Evolutionary conservation across 2,888 invertebrate species (phyloP).

Genomic region (Chydorus sphaericus): DNA sequence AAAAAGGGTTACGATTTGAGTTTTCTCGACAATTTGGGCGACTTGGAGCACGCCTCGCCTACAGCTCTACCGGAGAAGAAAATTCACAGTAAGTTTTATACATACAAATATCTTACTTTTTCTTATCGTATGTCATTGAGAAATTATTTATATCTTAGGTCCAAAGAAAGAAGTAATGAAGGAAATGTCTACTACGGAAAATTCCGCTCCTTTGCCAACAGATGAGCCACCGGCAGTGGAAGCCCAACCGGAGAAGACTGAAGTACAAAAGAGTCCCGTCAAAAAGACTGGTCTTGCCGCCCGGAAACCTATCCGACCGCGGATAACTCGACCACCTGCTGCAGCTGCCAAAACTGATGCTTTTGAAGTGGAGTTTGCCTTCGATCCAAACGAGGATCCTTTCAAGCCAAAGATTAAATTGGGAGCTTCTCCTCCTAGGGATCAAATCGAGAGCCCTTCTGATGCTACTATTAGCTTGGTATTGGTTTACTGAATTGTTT

Average conservation of each 20-base stretch:
- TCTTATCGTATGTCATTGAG: too few relatives aligned
- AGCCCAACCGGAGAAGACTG: background rate
- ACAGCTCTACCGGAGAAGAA: too few relatives aligned
- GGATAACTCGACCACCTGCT: background rate
- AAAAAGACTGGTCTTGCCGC: background rate
- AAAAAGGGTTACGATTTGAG: constrained; percentile 16
- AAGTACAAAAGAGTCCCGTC: background rate
- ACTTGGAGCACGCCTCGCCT: constrained; percentile 14
- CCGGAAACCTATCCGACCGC: background rate
- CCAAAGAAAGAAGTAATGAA: too few relatives aligned
- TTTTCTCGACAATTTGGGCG: constrained; percentile 15
- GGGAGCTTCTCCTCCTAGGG: constrained; percentile 8
- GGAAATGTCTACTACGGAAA: background rate
- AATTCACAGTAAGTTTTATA: too few relatives aligned
- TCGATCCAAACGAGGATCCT: constrained; percentile 9
- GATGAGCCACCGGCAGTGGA: background rate
- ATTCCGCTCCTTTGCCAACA: background rate
- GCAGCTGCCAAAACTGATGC: background rate
- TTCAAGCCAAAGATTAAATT: constrained; percentile 13
- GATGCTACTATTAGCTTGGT: background rate
- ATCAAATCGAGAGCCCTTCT: too few relatives aligned
- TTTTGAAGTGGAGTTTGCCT: background rate
- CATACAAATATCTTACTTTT: background rate
- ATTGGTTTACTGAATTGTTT: too few relatives aligned
- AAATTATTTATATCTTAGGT: too few relatives aligned